Percentiles rank a stretch among this genome's conserved stretches.
phyloP scores from a whole-genome alignment of 2,888 invertebrate species.

The Drosophila nigricruria region DNA sequence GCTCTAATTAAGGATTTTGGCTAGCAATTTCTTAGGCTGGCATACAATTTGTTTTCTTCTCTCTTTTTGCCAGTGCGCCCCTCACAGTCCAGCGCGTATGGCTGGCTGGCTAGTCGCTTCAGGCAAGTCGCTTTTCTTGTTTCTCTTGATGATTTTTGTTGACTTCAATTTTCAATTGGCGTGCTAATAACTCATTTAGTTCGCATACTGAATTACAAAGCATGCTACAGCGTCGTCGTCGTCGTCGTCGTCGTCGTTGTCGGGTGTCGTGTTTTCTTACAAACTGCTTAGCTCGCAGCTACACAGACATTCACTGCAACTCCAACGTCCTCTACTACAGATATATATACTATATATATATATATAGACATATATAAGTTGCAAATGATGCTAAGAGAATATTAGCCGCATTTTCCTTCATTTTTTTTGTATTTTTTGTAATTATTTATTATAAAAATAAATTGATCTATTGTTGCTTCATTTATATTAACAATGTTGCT shows the following conservation, averaged over 20 bases:
- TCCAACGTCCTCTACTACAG: constrained; percentile 5
- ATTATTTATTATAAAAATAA: constrained; percentile 81
- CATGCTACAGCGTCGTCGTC: constrained; percentile 45
- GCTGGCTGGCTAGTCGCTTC: not conserved
- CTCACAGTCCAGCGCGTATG: constrained; percentile 6
- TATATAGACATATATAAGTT: not conserved
- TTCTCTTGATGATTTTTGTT: constrained; percentile 35
- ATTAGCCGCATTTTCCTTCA: constrained; percentile 38
- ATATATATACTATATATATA: not conserved
- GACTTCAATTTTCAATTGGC: constrained; percentile 81
- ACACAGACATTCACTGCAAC: constrained; percentile 5
- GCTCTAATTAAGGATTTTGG: constrained; percentile 14
- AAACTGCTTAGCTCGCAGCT: constrained; percentile 26
- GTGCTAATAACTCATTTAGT: constrained; percentile 84
- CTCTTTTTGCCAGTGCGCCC: not conserved
- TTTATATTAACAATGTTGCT: constrained; percentile 66
- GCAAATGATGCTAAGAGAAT: constrained; percentile 72
- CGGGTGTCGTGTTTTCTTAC: constrained; percentile 37
- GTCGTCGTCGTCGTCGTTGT: constrained; percentile 25
- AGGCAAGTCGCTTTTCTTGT: constrained; percentile 14
- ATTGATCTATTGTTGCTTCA: constrained; percentile 82
- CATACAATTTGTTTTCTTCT: not conserved
- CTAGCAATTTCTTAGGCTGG: constrained; percentile 2
- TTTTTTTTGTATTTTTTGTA: constrained; percentile 54
- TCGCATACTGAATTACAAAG: constrained; percentile 70